Evolutionary conservation across 2,888 invertebrate genomes (phyloP), one percentile per base, ranked within the genome.

Genomic region (Macrosiphum euphorbiae): DNA sequence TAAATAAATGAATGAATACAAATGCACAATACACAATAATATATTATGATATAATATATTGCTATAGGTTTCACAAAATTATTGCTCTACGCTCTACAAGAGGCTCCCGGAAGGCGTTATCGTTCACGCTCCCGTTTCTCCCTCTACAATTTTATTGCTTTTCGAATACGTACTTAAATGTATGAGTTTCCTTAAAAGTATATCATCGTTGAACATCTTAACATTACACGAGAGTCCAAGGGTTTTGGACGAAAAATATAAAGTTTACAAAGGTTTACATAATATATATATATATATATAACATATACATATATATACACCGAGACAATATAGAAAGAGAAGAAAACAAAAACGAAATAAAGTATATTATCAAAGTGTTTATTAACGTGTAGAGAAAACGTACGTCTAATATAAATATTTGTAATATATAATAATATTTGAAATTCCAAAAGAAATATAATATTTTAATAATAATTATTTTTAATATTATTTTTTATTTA

Each of bases 91-190:
- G 47, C 90, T 94, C 93, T 94, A 94, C 61, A 86, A 86, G 90
- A 90, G 90, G 90, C 90, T 85, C 41, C 50, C 94, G 90, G 94
- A 86, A 94, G 67, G 78, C 88, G 52, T 67, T 78, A 86, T n/a
- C 90, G 41, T 50, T 50, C 61, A 47, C 28, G 61, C 86, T 86
- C 90, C 94, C 94, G 94, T 90, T 90, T 85, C 90, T 86, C 94
- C 94, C 94, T 90, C 94, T 94, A 94, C 94, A 94, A 58, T 90
- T 94, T 94, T 94, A 94, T 94, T 94, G 94, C 94, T 94, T 94
- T 90, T 85, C 90, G 94, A 94, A 94, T 94, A 94, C 94, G 94
- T 94, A 94, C 94, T 90, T 94, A 94, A 94, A 67, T 61, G 35
- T 91, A 91, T n/a, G 58, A 92, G 86, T 92, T 92, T 86, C 91